phyloP scores from a whole-genome alignment of 2,113 vertebrate species.

The Hippopotamus amphibius region DNA sequence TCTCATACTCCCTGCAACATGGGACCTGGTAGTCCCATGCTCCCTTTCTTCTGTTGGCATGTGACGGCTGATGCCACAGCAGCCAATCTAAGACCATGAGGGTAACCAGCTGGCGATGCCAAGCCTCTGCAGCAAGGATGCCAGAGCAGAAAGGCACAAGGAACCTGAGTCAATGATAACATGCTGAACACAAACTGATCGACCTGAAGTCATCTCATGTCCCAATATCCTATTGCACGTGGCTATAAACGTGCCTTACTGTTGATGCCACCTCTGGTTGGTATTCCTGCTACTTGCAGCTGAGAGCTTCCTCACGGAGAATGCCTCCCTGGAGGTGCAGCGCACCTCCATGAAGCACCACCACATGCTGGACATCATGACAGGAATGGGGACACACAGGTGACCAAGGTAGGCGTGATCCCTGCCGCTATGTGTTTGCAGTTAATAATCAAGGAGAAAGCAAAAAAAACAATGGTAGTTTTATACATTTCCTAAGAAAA shows the following conservation, averaged over 20 bases:
- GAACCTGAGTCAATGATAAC: not conserved
- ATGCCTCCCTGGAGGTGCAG: not conserved
- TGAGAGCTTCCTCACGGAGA: not conserved
- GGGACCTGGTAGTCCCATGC: no score
- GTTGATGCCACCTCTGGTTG: no score
- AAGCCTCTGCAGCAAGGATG: not conserved
- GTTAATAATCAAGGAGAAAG: not conserved
- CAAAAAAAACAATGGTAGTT: not conserved
- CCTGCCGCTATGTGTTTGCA: not conserved
- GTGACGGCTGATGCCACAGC: not conserved
- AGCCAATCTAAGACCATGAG: not conserved
- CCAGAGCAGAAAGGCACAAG: not conserved
- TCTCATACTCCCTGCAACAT: not conserved
- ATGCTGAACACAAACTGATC: not conserved
- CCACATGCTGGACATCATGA: not conserved
- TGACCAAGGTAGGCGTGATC: not conserved
- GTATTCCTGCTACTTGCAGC: not conserved
- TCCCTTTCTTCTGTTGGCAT: not conserved
- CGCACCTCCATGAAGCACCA: not conserved
- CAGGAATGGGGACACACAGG: not conserved
- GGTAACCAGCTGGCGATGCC: not conserved
- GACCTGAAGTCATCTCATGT: not conserved
- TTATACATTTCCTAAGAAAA: not conserved
- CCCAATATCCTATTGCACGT: not conserved
- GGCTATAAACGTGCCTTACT: not conserved